Evolutionary conservation across 2,888 invertebrate species (phyloP).

Genomic region (Steinernema hermaphroditum): DNA sequence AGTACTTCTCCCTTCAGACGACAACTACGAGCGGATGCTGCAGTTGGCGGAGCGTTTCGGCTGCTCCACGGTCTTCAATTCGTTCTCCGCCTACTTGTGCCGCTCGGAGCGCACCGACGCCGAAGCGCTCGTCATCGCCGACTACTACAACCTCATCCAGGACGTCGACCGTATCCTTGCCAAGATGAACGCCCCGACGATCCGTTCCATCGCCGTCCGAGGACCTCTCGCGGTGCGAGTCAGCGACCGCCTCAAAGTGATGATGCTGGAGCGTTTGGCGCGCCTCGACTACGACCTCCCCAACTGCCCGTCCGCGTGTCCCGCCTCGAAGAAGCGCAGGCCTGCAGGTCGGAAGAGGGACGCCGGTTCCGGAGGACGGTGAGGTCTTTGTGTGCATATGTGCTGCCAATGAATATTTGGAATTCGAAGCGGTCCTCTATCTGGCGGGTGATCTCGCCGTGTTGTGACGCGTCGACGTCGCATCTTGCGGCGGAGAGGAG

Average conservation of each 20-base stretch:
- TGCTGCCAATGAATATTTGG: no score
- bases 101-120: not conserved
- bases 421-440: no score
- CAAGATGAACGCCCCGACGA: not conserved
- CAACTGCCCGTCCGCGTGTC: no score
- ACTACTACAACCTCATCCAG: constrained; percentile 4
- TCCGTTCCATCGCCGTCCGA: not conserved
- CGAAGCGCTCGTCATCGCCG: not conserved
- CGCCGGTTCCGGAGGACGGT: no score
- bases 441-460: no score
- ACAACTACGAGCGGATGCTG: not conserved
- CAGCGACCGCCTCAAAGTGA: constrained; percentile 12
- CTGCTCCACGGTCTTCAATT: not conserved
- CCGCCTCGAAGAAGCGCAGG: no score
- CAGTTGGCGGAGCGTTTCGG: not conserved
- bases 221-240: not conserved
- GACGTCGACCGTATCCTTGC: constrained; percentile 15
- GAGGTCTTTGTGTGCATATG: no score
- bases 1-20: not conserved
- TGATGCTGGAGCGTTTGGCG: not conserved
- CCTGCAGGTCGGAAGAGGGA: no score
- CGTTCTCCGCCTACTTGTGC: not conserved
- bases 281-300: not conserved
- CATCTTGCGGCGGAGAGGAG: no score
- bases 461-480: no score